Evolutionary conservation across 2,113 vertebrate genomes (phyloP).

Genomic region (Bubo bubo): DNA sequence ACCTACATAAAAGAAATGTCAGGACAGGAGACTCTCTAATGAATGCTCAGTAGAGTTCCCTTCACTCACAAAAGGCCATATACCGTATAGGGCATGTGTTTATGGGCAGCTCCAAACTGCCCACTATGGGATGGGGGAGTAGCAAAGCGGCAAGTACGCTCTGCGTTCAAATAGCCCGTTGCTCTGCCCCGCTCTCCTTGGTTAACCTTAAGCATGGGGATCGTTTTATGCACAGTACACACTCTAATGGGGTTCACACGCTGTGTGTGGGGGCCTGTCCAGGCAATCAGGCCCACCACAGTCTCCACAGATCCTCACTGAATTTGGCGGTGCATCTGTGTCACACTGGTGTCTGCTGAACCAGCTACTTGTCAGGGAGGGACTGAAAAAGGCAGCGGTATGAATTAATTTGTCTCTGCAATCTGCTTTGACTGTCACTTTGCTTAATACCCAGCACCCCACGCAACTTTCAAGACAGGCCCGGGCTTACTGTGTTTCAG

Average conservation of each 20-base stretch:
- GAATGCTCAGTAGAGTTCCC: not conserved
- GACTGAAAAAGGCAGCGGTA: not conserved
- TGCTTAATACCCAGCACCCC: not conserved
- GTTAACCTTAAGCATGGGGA: not conserved
- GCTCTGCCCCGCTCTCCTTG: not conserved
- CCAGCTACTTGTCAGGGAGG: not conserved
- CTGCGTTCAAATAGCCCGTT: not conserved
- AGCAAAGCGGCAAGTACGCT: not conserved
- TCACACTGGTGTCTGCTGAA: not conserved
- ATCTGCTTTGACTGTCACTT: conserved; percentile 24
- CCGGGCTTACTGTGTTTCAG: not conserved
- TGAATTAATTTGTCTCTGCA: conserved; percentile 1
- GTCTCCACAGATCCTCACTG: not conserved
- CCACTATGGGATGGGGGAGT: not conserved
- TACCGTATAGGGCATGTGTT: not conserved
- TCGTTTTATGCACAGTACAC: too few relatives aligned
- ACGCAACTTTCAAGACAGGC: not conserved
- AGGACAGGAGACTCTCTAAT: not conserved
- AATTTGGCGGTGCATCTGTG: not conserved
- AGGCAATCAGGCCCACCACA: not conserved
- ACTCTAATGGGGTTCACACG: not conserved
- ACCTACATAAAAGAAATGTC: conserved; percentile 57
- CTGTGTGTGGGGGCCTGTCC: accelerated
- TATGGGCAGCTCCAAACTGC: conserved; percentile 1
- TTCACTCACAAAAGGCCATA: not conserved